A percentile compares a stretch with the other conserved stretches of the same genome.
These are phyloP conservation scores for Entosphenus tridentatus DNA, from an alignment of 2,113 vertebrate species.

Conservation along the genomic window DNA sequence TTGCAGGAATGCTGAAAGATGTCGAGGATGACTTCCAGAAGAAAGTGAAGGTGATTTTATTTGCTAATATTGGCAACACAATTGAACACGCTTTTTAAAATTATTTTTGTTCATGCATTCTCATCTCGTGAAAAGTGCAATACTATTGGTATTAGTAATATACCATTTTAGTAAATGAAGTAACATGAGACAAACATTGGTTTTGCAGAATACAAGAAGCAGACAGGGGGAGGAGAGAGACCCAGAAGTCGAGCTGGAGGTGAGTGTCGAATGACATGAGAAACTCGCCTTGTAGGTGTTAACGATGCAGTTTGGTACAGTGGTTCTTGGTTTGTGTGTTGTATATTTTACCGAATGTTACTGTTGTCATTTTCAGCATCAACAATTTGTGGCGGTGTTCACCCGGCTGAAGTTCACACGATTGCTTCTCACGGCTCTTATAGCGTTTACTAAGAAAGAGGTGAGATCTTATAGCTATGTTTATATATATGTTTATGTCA, in stretches of 20 bases:
- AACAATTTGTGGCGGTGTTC: conserved; percentile 66
- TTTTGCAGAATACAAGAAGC: conserved; percentile 64
- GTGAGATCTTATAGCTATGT: conserved; percentile 17
- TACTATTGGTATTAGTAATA: no score
- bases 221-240: conserved; percentile 90
- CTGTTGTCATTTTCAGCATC: conserved; percentile 30
- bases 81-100: neutral
- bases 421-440: conserved; percentile 53
- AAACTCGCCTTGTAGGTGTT: no score
- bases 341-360: no score
- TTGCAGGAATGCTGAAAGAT: conserved; percentile 83
- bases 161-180: no score
- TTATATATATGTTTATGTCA: no score
- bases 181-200: conserved; percentile 8
- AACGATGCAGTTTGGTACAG: no score
- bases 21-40: conserved; percentile 93
- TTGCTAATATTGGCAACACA: neutral
- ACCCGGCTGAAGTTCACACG: conserved; percentile 79
- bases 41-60: conserved; percentile 60
- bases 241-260: conserved; percentile 82
- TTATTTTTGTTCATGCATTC: neutral
- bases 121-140: neutral
- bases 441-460: conserved; percentile 84
- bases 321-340: no score
- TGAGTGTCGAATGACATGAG: conserved; percentile 18